Evolutionary conservation across 2,797 vertebrate genomes (phyloP).

Genomic region (Gastrophryne carolinensis): DNA sequence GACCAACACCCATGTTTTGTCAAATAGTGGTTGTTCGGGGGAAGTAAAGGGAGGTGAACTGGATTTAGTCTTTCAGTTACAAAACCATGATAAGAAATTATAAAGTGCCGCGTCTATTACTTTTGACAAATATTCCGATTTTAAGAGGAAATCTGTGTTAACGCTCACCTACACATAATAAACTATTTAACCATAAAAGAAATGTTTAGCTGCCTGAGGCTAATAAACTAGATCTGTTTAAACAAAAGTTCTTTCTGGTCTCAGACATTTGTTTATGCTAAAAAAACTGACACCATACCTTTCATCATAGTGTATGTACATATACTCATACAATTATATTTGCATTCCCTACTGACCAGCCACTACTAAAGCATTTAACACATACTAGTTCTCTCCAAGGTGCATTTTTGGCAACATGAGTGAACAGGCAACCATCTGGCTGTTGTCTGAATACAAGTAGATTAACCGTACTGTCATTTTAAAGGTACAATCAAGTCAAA

Average conservation of each 20-base stretch:
- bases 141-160: slow-evolving; percentile 6
- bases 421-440: too few species aligned
- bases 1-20: too few species aligned
- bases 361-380: background rate
- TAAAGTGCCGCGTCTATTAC: slow-evolving; percentile 1
- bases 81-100: background rate
- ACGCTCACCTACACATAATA: slow-evolving; percentile 10
- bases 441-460: too few species aligned
- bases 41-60: too few species aligned
- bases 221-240: slow-evolving; percentile 10
- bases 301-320: slow-evolving; percentile 4
- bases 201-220: slow-evolving; percentile 10
- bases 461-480: background rate
- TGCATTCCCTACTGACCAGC: background rate
- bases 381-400: background rate
- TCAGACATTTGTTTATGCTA: slow-evolving; percentile 18
- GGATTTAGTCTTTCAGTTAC: background rate
- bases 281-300: slow-evolving; percentile 6
- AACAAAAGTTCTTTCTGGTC: background rate
- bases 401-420: too few species aligned
- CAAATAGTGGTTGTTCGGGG: too few species aligned
- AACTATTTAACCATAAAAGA: slow-evolving; percentile 4
- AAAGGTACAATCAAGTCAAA: background rate
- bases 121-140: background rate
- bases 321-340: background rate